These are phyloP conservation scores for Clamator glandarius DNA, from an alignment of 2,797 vertebrate genomes.

Conservation along the genomic window DNA sequence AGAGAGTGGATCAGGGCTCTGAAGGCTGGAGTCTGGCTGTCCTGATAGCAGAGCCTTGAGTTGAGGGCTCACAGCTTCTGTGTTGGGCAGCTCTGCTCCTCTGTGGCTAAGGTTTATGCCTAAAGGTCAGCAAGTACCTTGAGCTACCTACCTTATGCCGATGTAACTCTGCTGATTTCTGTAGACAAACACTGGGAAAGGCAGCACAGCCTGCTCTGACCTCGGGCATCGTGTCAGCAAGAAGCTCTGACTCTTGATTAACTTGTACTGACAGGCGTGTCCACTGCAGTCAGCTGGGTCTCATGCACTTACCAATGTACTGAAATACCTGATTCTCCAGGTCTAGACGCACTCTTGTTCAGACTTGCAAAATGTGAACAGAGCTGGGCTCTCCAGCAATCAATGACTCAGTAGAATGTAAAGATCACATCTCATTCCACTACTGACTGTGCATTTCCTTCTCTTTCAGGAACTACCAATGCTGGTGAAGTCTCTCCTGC, in stretches of 20 bases:
- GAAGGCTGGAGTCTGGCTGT: not conserved
- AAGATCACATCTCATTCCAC: not conserved
- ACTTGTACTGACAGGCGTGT: not conserved
- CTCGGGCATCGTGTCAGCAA: not conserved
- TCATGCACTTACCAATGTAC: not conserved
- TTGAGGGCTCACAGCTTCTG: not conserved
- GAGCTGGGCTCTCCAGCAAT: not conserved
- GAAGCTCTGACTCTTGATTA: not conserved
- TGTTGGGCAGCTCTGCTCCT: not conserved
- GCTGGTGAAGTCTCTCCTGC: not conserved
- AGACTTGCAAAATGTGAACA: not conserved
- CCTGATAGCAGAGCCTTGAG: not conserved
- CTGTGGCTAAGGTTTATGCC: not conserved
- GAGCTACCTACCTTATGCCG: not conserved
- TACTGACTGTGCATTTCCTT: not conserved
- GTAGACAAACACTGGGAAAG: not conserved
- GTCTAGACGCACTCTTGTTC: not conserved
- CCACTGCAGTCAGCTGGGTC: not conserved
- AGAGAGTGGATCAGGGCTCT: not conserved
- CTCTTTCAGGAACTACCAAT: not conserved
- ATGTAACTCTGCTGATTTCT: not conserved
- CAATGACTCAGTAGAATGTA: not conserved
- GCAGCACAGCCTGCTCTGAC: not conserved
- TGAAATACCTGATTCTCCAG: not conserved
- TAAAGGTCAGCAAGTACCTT: not conserved